These are phyloP conservation scores for Ectropis grisescens DNA, from an alignment of 1,140 invertebrate species.

Conservation along the genomic window DNA sequence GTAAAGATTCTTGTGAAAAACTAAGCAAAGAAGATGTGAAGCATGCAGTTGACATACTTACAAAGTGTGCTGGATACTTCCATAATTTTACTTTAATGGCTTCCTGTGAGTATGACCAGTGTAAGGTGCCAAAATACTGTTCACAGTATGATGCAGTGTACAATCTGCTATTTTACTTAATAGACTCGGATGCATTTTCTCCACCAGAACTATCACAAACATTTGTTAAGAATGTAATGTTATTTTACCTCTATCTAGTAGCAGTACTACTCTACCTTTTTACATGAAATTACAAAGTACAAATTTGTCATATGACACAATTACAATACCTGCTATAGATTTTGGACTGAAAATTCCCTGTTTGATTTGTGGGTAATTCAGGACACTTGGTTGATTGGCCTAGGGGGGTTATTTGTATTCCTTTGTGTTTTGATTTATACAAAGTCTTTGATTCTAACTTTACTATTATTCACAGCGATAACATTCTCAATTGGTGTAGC, in stretches of 20 bases:
- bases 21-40: slow-evolving; percentile 83
- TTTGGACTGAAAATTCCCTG: slow-evolving; percentile 88
- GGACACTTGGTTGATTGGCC: slow-evolving; percentile 84
- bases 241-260: slow-evolving; percentile 87
- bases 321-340: slow-evolving; percentile 86
- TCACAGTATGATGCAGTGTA: slow-evolving; percentile 85
- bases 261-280: slow-evolving; percentile 80
- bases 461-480: slow-evolving; percentile 87
- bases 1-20: slow-evolving; percentile 84
- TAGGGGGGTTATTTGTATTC: slow-evolving; percentile 85
- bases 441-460: slow-evolving; percentile 87
- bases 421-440: slow-evolving; percentile 92
- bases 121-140: slow-evolving; percentile 81
- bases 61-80: slow-evolving; percentile 83
- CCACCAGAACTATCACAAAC: slow-evolving; percentile 69
- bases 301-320: slow-evolving; percentile 74
- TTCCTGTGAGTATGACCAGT: slow-evolving; percentile 78
- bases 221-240: slow-evolving; percentile 80
- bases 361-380: slow-evolving; percentile 87
- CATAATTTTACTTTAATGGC: slow-evolving; percentile 80
- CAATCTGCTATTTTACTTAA: slow-evolving; percentile 88
- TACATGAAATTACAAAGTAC: slow-evolving; percentile 79
- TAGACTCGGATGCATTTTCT: slow-evolving; percentile 82
- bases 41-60: slow-evolving; percentile 75
- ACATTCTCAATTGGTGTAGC: slow-evolving; percentile 88